Conservation (phyloP, 2,888 invertebrate genomes). For the Parnassius mnemosyne region DNA sequence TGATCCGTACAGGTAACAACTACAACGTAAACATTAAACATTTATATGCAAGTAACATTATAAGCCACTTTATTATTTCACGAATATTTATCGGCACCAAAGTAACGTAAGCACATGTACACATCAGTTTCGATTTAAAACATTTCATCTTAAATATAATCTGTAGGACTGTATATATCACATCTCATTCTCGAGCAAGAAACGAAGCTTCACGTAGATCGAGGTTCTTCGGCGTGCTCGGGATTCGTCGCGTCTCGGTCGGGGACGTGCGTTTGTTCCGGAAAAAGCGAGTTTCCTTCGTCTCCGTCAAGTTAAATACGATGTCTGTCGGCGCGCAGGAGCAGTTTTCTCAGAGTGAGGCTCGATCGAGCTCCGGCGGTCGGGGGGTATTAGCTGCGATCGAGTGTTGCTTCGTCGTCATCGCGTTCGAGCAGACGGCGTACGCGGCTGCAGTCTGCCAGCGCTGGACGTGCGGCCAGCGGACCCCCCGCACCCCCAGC, state of each 20-base stretch:
- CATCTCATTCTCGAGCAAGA: not conserved
- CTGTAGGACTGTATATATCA: not conserved
- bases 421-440: slow-evolving; percentile 36
- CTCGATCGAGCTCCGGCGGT: slow-evolving; percentile 16
- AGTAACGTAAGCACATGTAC: slow-evolving; percentile 22
- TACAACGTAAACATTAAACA: slow-evolving; percentile 23
- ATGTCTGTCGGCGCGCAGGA: slow-evolving; percentile 1
- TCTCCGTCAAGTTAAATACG: slow-evolving; percentile 1
- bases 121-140: not conserved
- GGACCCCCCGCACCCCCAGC: slow-evolving; percentile 58
- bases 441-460: slow-evolving; percentile 36
- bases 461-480: slow-evolving; percentile 31
- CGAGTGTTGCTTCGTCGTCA: slow-evolving; percentile 27
- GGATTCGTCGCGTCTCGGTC: not conserved
- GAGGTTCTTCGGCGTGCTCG: not conserved
- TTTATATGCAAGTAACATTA: slow-evolving; percentile 24
- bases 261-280: not conserved
- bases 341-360: slow-evolving; percentile 10
- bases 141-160: not conserved
- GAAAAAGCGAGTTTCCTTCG: not conserved
- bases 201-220: not conserved
- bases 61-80: slow-evolving; percentile 17
- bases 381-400: slow-evolving; percentile 27
- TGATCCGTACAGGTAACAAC: slow-evolving; percentile 7
- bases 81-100: slow-evolving; percentile 19